Evolutionary conservation across 2,888 invertebrate species (phyloP), one percentile per base, ranked within the genome.

Genomic region (Nemotelus nigrinus): DNA sequence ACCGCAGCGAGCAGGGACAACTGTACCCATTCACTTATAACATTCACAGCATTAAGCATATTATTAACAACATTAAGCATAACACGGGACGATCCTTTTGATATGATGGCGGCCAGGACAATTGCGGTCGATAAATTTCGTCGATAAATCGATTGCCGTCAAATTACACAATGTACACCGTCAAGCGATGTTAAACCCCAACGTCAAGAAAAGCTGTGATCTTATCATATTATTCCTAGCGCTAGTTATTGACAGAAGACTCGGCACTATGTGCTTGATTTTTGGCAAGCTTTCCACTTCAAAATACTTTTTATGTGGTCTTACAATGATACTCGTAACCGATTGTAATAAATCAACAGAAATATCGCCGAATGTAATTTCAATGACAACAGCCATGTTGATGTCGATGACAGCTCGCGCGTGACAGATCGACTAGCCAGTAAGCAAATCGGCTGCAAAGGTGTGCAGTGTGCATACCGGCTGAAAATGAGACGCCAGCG

Each of bases 271-370:
- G 85, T 99, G 99, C 81, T 95, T 94, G 81, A 99, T 94, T 86
- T 95, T 93, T 0, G 99, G 99, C 85, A 94, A 90, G 81, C 91
- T 92, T 88, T 99, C 99, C 7, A 93, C 94, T 84, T 97, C 95
- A 86, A 97, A 98, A 86, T 94, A 99, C 55, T 93, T 90, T 79
- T 96, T 96, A 55, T 93, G 90, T 0, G 93, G 91, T 0, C 98
- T 98, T 86, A 96, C 93, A n/a, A 98, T 85, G 68, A 93, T 88
- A 0, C 93, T 89, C 93, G 97, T 25, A 76, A 98, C 89, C 0
- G 98, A 98, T 85, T 95, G 93, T 45, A 99, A 99, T 70, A 99
- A 89, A 89, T 99, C 99, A 2, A 99, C 93, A 0, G 97, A 97
- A 72, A 99, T 90, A 86, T 98, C 97, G 1, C 99, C 99, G 57